A percentile compares a stretch with the other conserved stretches of the same genome.
Evolutionary conservation across 2,797 vertebrate genomes (phyloP).

Genomic region (Delichon dasypus): DNA sequence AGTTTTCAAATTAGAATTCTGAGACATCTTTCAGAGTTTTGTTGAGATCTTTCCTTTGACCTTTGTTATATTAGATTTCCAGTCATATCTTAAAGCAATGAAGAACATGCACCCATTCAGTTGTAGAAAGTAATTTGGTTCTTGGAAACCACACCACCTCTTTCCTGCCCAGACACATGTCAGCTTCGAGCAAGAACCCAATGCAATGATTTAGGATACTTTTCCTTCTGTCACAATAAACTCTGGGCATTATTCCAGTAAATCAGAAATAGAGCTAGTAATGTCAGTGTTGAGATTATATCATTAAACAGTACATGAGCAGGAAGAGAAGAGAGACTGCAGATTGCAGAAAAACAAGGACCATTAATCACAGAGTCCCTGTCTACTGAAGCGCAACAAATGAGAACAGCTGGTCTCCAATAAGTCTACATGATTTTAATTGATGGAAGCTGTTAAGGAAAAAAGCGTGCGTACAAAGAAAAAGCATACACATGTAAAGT

Average conservation of each 20-base stretch:
- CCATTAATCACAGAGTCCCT: constrained; percentile 52
- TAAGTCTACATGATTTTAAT: constrained; percentile 61
- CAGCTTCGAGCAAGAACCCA: background rate
- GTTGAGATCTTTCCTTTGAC: background rate
- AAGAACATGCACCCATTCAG: background rate
- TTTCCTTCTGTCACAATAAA: constrained; percentile 55
- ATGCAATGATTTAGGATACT: constrained; percentile 8
- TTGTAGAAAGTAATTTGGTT: background rate
- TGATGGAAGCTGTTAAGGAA: constrained; percentile 20
- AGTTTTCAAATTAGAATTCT: background rate
- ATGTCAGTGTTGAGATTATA: constrained; percentile 57
- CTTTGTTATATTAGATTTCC: background rate
- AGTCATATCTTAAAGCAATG: background rate
- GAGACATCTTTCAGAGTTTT: background rate
- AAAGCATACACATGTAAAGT: background rate
- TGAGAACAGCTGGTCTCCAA: constrained; percentile 59
- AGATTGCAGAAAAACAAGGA: constrained; percentile 55
- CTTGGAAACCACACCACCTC: background rate
- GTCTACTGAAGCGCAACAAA: constrained; percentile 45
- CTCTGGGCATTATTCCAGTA: constrained; percentile 55
- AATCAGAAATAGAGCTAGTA: constrained; percentile 63
- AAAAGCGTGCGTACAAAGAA: background rate
- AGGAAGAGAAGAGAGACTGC: constrained; percentile 49
- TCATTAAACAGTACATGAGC: constrained; percentile 62
- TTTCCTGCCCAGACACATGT: background rate